phyloP scores from a whole-genome alignment of 2,797 vertebrate species.

The Takifugu rubripes region DNA sequence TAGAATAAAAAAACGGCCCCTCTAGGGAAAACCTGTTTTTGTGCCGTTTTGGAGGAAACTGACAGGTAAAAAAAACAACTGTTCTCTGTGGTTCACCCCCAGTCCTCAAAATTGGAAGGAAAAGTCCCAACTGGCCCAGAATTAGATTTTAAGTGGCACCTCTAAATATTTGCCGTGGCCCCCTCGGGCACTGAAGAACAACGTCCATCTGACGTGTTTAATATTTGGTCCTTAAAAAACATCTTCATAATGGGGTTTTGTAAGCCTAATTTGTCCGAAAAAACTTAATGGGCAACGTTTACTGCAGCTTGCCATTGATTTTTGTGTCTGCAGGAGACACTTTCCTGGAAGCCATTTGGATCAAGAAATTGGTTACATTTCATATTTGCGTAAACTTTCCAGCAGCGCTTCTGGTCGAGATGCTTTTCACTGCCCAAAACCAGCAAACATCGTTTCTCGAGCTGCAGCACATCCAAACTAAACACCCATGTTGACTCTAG shows the following conservation, averaged over 20 bases:
- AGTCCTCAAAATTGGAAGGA: not conserved
- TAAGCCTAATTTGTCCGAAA: not conserved
- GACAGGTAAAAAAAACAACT: not conserved
- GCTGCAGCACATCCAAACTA: slow-evolving; percentile 22
- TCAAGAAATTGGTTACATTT: not conserved
- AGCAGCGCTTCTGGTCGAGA: slow-evolving; percentile 25
- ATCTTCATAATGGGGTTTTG: not conserved
- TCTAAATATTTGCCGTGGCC: not conserved
- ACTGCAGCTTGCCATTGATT: too few species aligned
- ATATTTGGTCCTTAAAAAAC: not conserved
- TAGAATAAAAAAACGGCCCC: not conserved
- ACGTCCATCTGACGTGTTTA: not conserved
- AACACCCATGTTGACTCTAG: slow-evolving; percentile 6
- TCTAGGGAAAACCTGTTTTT: not conserved
- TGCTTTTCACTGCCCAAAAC: not conserved
- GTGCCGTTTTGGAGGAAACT: not conserved
- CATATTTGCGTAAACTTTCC: slow-evolving; percentile 1
- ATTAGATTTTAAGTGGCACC: not conserved
- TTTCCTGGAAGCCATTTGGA: slow-evolving; percentile 1
- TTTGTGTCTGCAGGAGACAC: not conserved
- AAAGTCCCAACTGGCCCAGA: not conserved
- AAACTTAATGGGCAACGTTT: not conserved
- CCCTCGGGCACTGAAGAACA: not conserved
- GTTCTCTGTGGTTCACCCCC: not conserved
- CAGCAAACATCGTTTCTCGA: slow-evolving; percentile 10